phyloP scores from a whole-genome alignment of 1,140 invertebrate species.

The Mylabris phalerata region DNA sequence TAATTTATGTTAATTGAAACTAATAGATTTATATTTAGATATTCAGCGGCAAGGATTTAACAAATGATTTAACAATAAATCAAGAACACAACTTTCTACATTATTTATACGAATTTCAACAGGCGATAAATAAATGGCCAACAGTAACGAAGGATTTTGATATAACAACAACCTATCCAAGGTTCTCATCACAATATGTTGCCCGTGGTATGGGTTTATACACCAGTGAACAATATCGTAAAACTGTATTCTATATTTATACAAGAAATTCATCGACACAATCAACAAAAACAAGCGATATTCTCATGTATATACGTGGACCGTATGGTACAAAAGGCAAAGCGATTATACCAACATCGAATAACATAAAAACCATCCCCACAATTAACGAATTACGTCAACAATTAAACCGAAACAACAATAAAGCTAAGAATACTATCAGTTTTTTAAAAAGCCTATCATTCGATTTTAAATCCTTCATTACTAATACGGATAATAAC shows the following conservation, averaged over 20 bases:
- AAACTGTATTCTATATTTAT: constrained; percentile 38
- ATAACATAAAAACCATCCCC: constrained; percentile 6
- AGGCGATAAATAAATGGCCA: constrained; percentile 40
- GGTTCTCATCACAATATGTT: constrained; percentile 47
- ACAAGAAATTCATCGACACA: constrained; percentile 12
- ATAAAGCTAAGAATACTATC: constrained; percentile 14
- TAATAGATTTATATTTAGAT: constrained; percentile 43
- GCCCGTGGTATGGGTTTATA: constrained; percentile 51
- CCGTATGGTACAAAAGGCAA: constrained; percentile 29
- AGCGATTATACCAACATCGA: constrained; percentile 17
- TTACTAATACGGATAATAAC: background rate
- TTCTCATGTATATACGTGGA: constrained; percentile 29
- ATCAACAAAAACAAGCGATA: constrained; percentile 8
- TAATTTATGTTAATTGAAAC: background rate
- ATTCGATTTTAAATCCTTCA: constrained; percentile 14
- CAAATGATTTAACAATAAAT: constrained; percentile 30
- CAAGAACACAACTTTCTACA: constrained; percentile 48
- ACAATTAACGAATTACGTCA: background rate
- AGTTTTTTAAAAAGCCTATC: constrained; percentile 17
- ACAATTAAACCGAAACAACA: constrained; percentile 1
- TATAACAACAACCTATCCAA: background rate
- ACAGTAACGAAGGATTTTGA: constrained; percentile 25
- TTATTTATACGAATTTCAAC: constrained; percentile 44
- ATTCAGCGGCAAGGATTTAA: constrained; percentile 47
- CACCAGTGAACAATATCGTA: constrained; percentile 46